These are phyloP conservation scores for Paramormyrops hopkinsi DNA, from an alignment of 2,797 vertebrate species.

Conservation along the genomic window DNA sequence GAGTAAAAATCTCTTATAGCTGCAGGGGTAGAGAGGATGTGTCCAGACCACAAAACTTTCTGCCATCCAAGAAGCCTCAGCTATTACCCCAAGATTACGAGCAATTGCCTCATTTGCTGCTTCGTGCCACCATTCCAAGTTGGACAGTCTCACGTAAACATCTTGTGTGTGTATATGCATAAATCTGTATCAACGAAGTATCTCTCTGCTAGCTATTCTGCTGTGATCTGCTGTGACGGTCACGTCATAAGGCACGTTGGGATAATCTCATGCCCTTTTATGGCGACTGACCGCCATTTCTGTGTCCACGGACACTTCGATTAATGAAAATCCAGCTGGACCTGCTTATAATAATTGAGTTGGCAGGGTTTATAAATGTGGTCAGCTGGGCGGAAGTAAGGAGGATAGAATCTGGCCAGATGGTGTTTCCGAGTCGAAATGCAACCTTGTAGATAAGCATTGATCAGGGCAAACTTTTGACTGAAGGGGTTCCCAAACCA, in stretches of 20 bases:
- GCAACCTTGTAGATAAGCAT: background rate
- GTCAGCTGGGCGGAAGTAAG: background rate
- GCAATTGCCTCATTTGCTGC: background rate
- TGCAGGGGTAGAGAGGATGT: background rate
- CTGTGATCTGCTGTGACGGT: background rate
- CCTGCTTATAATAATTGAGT: background rate
- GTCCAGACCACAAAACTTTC: background rate
- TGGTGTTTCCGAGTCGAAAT: background rate
- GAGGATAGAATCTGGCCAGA: background rate
- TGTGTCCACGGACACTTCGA: background rate
- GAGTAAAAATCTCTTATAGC: background rate
- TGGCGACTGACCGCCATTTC: background rate
- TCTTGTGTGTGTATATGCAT: background rate
- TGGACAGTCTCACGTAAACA: background rate
- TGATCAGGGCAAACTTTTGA: background rate
- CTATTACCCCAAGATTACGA: background rate
- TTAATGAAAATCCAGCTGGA: background rate
- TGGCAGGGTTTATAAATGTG: background rate
- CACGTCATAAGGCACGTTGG: background rate
- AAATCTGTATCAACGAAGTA: background rate
- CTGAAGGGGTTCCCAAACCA: background rate
- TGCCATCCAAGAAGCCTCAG: background rate
- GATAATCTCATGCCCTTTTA: background rate
- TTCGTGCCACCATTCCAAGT: background rate
- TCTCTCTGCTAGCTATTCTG: background rate